These are phyloP conservation scores for Ondatra zibethicus DNA, from an alignment of 2,113 vertebrate genomes.

Conservation along the genomic window DNA sequence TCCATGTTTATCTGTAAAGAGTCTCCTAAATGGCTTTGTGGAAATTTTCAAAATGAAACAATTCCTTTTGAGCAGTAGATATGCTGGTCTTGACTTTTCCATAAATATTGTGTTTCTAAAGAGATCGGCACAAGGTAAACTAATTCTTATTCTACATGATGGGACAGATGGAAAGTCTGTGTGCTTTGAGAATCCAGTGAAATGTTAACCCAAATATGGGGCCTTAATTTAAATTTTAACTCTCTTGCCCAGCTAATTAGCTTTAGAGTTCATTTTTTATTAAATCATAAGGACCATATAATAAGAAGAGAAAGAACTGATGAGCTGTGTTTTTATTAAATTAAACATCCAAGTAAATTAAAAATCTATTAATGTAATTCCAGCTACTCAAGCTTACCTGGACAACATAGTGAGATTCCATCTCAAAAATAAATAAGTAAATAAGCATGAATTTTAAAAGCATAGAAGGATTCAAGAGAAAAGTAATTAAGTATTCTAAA, in stretches of 20 bases:
- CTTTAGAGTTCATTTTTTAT: slow-evolving; percentile 51
- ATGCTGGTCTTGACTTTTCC: slow-evolving; percentile 39
- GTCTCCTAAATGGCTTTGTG: slow-evolving; percentile 62
- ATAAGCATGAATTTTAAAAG: background rate
- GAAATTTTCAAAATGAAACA: slow-evolving; percentile 57
- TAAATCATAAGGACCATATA: background rate
- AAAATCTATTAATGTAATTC: background rate
- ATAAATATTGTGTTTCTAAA: slow-evolving; percentile 40
- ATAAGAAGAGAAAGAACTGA: background rate
- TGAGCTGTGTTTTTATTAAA: background rate
- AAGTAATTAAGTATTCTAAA: slow-evolving; percentile 42
- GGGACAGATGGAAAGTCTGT: background rate
- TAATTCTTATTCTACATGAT: slow-evolving; percentile 20
- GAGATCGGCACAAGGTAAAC: background rate
- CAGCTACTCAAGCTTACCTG: background rate
- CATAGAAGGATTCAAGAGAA: slow-evolving; percentile 7
- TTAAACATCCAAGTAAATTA: background rate
- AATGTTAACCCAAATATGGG: slow-evolving; percentile 9
- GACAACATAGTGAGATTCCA: background rate
- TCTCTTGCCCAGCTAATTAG: slow-evolving; percentile 10
- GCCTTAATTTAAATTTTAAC: slow-evolving; percentile 57
- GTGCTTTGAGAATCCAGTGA: slow-evolving; percentile 32
- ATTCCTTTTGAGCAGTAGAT: slow-evolving; percentile 42
- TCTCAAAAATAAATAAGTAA: background rate
- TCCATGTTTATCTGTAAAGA: slow-evolving; percentile 43